Evolutionary conservation across 1,140 invertebrate genomes (phyloP).

Genomic region (Dolichoris vasculosae): DNA sequence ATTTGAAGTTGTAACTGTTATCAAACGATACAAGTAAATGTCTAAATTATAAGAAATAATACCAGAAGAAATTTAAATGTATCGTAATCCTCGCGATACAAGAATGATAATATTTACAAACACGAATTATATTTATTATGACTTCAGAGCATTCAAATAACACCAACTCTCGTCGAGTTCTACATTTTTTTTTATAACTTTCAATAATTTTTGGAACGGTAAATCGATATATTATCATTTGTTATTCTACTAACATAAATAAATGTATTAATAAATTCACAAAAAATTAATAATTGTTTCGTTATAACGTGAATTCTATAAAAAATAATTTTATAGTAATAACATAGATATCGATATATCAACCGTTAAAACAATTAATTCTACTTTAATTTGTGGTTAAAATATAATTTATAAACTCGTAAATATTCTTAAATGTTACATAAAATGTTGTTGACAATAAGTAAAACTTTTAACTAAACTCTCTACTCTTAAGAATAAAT

Average conservation of each 20-base stretch:
- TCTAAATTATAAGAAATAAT: neutral
- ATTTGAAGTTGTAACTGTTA: neutral
- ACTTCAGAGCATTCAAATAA: constrained; percentile 7
- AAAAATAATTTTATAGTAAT: neutral
- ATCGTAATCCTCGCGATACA: constrained; percentile 11
- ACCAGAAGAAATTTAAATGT: constrained; percentile 23
- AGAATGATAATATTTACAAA: constrained; percentile 25
- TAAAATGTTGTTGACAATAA: too few relatives aligned
- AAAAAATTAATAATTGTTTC: neutral
- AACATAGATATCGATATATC: neutral
- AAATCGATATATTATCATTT: neutral
- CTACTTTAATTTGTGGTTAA: too few relatives aligned
- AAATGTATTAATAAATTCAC: neutral
- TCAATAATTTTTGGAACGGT: neutral
- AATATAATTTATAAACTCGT: too few relatives aligned
- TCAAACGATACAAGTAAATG: neutral
- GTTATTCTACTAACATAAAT: neutral
- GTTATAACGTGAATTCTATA: neutral
- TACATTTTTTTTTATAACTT: neutral
- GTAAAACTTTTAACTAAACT: too few relatives aligned
- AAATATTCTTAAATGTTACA: too few relatives aligned
- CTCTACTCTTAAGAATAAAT: too few relatives aligned
- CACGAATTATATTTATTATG: constrained; percentile 4
- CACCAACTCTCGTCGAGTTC: neutral
- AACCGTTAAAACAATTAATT: neutral